A percentile compares a stretch with the other conserved stretches of the same genome.
These are phyloP conservation scores for Lottia gigantea DNA, from an alignment of 2,888 invertebrate species.

Conservation along the genomic window DNA sequence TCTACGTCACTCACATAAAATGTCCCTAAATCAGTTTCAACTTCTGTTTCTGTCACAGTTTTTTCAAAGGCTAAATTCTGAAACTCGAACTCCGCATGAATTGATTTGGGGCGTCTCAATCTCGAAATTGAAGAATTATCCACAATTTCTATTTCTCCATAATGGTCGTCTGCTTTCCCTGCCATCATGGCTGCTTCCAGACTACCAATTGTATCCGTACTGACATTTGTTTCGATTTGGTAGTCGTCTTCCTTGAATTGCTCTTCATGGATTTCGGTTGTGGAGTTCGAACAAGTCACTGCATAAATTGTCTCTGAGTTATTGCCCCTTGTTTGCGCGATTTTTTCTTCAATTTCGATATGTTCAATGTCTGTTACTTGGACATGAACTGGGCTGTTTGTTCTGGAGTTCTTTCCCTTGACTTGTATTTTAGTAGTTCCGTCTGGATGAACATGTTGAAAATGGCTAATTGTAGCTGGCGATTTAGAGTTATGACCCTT, in stretches of 20 bases:
- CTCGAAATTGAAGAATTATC: background rate
- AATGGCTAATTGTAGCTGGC: no score
- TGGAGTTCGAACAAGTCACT: background rate
- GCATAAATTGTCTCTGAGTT: no score
- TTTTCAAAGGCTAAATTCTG: constrained; percentile 29
- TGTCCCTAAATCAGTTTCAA: background rate
- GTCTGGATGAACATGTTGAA: no score
- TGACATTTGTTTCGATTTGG: background rate
- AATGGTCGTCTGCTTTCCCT: background rate
- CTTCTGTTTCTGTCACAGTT: constrained; percentile 18
- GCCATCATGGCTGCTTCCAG: background rate
- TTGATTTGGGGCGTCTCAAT: background rate
- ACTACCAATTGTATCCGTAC: background rate
- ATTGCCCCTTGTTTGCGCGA: no score
- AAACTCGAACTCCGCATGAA: constrained; percentile 22
- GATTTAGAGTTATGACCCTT: no score
- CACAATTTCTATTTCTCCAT: background rate
- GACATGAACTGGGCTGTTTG: no score
- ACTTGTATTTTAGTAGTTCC: no score
- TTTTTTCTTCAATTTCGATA: no score
- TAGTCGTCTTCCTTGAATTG: background rate
- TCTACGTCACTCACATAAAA: constrained; percentile 19
- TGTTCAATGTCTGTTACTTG: no score
- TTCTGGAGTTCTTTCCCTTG: no score
- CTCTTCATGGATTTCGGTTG: background rate